These are phyloP conservation scores for Indri indri DNA, from an alignment of 2,113 vertebrate species.

Conservation along the genomic window DNA sequence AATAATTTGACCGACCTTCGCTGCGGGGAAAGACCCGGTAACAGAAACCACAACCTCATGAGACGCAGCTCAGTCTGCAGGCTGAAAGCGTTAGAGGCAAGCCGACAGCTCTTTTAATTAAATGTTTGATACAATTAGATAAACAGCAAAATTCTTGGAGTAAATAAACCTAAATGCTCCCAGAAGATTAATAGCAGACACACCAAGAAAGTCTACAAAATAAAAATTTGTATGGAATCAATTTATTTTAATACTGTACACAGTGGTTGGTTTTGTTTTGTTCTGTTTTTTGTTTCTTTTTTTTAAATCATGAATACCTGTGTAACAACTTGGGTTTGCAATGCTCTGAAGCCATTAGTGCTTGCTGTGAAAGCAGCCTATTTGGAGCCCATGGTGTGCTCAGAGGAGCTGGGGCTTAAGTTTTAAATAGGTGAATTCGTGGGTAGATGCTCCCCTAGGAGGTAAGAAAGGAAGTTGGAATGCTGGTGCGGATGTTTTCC, in stretches of 20 bases:
- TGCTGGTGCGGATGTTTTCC: neutral
- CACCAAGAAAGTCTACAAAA: constrained; percentile 12
- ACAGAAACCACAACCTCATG: neutral
- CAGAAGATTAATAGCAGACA: constrained; percentile 41
- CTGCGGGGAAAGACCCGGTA: neutral
- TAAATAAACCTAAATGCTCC: constrained; percentile 56
- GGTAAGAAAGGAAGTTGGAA: neutral
- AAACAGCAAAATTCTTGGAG: constrained; percentile 53
- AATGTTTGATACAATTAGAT: constrained; percentile 58
- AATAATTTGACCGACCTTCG: constrained; percentile 43
- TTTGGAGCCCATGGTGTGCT: neutral
- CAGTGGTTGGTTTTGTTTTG: neutral
- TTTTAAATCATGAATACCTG: neutral
- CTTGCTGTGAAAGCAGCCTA: neutral
- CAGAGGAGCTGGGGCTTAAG: neutral
- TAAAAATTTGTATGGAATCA: constrained; percentile 43
- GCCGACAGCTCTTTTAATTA: constrained; percentile 62
- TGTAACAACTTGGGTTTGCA: neutral
- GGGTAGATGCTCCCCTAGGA: neutral
- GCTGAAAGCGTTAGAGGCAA: neutral
- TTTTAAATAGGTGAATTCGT: neutral
- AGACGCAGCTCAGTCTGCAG: neutral
- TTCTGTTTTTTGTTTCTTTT: neutral
- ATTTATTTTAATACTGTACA: neutral
- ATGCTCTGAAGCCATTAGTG: neutral